Evolutionary conservation across 2,888 invertebrate genomes (phyloP).

Genomic region (Tetranychus piercei): DNA sequence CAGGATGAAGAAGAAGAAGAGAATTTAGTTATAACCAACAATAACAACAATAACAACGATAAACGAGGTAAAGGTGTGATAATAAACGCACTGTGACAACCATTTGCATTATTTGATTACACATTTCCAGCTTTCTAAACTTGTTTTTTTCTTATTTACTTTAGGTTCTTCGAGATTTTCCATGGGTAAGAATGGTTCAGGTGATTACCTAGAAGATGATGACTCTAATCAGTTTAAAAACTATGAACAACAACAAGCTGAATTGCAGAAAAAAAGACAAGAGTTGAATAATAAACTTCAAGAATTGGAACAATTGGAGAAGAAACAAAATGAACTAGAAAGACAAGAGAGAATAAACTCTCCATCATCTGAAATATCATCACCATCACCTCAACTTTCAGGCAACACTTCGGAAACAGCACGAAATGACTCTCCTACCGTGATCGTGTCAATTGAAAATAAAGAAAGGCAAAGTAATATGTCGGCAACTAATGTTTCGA

Average conservation of each 20-base stretch:
- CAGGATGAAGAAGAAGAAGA: constrained; percentile 15
- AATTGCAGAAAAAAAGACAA: not conserved
- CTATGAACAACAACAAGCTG: not conserved
- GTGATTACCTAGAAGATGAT: not conserved
- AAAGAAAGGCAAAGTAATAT: not conserved
- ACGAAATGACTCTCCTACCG: not conserved
- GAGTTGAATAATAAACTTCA: not conserved
- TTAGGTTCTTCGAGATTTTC: not conserved
- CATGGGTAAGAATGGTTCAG: not conserved
- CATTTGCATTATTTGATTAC: not conserved
- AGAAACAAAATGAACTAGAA: not conserved
- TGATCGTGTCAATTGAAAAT: not conserved
- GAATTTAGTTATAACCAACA: not conserved
- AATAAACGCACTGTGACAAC: not conserved
- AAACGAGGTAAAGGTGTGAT: not conserved
- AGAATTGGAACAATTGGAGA: not conserved
- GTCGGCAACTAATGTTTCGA: not conserved
- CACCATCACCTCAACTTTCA: not conserved
- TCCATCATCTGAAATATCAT: not conserved
- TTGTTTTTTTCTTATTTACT: not conserved
- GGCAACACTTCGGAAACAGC: not conserved
- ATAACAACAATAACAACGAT: not conserved
- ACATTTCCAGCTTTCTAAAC: not conserved
- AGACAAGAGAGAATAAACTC: not conserved
- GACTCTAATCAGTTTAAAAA: not conserved